Conservation (phyloP, 2,888 invertebrate species). For the Harpalus rufipes region DNA sequence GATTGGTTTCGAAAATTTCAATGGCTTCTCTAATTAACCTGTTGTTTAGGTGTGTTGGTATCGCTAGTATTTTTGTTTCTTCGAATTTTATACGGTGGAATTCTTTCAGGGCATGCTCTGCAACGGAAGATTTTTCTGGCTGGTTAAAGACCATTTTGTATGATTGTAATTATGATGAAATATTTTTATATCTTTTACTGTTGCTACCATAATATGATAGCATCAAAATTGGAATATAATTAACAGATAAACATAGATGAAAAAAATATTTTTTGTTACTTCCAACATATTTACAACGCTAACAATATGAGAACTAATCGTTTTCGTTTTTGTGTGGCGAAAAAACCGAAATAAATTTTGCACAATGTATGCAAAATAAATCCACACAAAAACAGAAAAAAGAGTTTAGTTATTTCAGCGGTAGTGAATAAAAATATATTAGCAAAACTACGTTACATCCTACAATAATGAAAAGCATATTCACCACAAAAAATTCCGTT, state of each 20-base stretch:
- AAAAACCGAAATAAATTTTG: neutral
- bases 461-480: conserved; percentile 17
- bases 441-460: neutral
- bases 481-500: neutral
- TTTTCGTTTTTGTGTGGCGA: neutral
- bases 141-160: too few species aligned
- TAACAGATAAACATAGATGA: neutral
- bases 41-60: too few species aligned
- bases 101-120: too few species aligned
- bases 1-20: too few species aligned
- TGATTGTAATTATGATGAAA: too few species aligned
- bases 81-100: too few species aligned
- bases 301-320: neutral
- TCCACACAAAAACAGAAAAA: neutral
- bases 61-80: too few species aligned
- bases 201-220: too few species aligned
- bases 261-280: neutral
- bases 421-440: conserved; percentile 11
- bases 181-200: too few species aligned
- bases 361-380: neutral
- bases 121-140: too few species aligned
- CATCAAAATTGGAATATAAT: too few species aligned
- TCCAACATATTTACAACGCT: neutral
- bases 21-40: too few species aligned
- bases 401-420: neutral